Conservation (phyloP, 2,888 invertebrate species). For the Dynastes maya region DNA sequence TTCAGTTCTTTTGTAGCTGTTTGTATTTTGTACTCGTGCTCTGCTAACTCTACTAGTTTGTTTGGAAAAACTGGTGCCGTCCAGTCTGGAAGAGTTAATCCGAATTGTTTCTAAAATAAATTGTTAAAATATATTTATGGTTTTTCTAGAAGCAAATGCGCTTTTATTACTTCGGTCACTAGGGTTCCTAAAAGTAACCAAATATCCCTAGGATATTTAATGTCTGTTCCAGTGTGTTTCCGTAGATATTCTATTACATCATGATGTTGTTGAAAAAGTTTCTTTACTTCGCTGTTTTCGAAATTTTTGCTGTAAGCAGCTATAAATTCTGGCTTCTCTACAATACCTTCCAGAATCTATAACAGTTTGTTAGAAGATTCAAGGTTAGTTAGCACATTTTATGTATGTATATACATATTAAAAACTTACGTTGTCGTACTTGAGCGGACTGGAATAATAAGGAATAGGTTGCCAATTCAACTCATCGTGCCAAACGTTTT, state of each 20-base stretch:
- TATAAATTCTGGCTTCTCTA: conserved; percentile 2
- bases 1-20: conserved; percentile 12
- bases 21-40: conserved; percentile 10
- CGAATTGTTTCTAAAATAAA: not conserved
- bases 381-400: no score
- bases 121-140: not conserved
- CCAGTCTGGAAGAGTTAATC: conserved; percentile 33
- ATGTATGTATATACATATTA: not conserved
- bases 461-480: conserved; percentile 51
- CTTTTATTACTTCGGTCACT: conserved; percentile 14
- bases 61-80: conserved; percentile 14
- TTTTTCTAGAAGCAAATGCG: no score
- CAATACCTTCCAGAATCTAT: conserved; percentile 11
- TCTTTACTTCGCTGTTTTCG: conserved; percentile 10
- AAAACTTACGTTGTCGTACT: not conserved
- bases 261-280: conserved; percentile 7
- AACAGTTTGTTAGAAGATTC: not conserved
- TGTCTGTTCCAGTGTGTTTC: conserved; percentile 16
- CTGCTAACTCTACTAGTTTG: not conserved
- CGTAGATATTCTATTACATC: conserved; percentile 30
- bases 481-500: conserved; percentile 23
- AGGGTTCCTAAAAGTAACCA: conserved; percentile 15
- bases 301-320: conserved; percentile 11
- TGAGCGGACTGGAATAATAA: not conserved
- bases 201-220: conserved; percentile 13